Evolutionary conservation across 2,888 invertebrate genomes (phyloP).

Genomic region (Alviniconcha strummeri): DNA sequence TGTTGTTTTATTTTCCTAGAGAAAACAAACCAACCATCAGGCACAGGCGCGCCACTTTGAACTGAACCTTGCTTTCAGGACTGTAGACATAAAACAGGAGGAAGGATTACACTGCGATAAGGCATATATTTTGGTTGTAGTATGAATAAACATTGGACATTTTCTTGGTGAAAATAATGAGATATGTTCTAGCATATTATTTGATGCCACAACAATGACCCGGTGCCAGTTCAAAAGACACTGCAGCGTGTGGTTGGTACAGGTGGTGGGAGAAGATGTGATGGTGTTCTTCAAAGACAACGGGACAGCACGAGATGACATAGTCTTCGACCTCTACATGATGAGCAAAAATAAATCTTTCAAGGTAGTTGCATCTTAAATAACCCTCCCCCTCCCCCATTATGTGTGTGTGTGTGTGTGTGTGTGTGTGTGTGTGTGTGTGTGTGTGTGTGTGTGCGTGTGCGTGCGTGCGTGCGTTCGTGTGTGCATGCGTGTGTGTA

Average conservation of each 20-base stretch:
- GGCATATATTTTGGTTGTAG: too few relatives aligned
- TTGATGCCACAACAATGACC: too few relatives aligned
- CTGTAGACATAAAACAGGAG: too few relatives aligned
- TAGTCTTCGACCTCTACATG: slow-evolving; percentile 30
- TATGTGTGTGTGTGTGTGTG: not conserved
- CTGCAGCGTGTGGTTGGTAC: not conserved
- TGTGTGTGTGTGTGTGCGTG: not conserved
- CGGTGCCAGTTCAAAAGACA: not conserved
- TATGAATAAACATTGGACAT: too few relatives aligned
- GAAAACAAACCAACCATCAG: too few relatives aligned
- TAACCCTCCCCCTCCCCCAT: not conserved
- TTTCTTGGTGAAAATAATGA: too few relatives aligned
- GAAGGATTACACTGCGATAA: too few relatives aligned
- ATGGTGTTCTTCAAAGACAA: slow-evolving; percentile 27
- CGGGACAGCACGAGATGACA: not conserved
- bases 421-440: slow-evolving; percentile 4
- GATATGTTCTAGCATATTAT: too few relatives aligned
- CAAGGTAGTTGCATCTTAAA: not conserved
- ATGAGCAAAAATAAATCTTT: slow-evolving; percentile 2
- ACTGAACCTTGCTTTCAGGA: too few relatives aligned
- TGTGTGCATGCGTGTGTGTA: not conserved
- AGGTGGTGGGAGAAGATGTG: slow-evolving; percentile 4
- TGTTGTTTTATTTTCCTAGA: too few relatives aligned
- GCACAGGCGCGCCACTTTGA: too few relatives aligned
- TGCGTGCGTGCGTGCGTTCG: not conserved